These are phyloP conservation scores for Scalopus aquaticus DNA, from an alignment of 2,113 vertebrate genomes.

Conservation along the genomic window DNA sequence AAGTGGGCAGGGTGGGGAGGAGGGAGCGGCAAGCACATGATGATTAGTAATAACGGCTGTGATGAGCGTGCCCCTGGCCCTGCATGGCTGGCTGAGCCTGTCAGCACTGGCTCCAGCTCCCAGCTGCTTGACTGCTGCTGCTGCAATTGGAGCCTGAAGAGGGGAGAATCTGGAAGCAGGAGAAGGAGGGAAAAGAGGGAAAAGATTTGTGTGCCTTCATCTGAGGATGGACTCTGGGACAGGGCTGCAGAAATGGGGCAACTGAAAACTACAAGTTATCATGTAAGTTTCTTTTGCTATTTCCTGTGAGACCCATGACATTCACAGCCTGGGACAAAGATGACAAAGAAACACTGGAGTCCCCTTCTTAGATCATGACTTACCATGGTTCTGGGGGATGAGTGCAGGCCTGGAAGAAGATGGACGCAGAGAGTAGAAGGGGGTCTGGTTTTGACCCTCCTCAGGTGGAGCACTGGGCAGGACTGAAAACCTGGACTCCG, in stretches of 20 bases:
- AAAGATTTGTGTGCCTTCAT: not conserved
- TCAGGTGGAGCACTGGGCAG: not conserved
- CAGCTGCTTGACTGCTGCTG: not conserved
- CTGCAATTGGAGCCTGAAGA: not conserved
- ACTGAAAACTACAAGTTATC: not conserved
- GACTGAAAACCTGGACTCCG: not conserved
- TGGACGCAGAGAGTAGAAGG: not conserved
- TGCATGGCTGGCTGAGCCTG: not conserved
- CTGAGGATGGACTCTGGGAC: not conserved
- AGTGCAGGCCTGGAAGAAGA: fast-evolving
- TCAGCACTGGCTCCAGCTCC: not conserved
- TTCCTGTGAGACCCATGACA: not conserved
- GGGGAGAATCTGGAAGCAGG: not conserved
- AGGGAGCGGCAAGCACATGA: not conserved
- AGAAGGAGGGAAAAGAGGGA: not conserved
- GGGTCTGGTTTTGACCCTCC: not conserved
- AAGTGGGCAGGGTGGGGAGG: not conserved
- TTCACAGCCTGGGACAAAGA: not conserved
- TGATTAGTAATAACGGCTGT: slow-evolving; percentile 1
- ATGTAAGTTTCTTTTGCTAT: not conserved
- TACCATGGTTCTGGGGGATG: not conserved
- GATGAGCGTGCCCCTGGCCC: not conserved
- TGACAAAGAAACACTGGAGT: not conserved
- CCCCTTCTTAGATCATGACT: not conserved
- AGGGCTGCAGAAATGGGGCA: not conserved